Percentiles rank a stretch among this genome's conserved stretches.
phyloP scores from a whole-genome alignment of 2,888 invertebrate genomes.

The Lasius platythorax region DNA sequence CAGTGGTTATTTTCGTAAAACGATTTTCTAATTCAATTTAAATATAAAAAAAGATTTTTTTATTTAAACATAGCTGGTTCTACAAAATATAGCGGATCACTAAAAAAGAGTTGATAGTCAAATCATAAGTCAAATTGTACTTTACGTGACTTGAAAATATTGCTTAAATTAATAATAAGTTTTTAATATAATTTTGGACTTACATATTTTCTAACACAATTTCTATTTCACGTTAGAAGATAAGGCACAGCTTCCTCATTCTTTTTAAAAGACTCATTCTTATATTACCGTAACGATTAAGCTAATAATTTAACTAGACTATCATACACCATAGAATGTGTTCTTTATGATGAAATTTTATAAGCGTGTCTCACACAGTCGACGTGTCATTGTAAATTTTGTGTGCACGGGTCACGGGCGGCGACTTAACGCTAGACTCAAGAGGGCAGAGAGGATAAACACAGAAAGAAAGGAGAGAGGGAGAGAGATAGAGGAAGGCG shows the following conservation, averaged over 20 bases:
- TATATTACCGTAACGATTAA: background rate
- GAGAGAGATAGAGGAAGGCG: slow-evolving; percentile 36
- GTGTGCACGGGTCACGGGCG: slow-evolving; percentile 35
- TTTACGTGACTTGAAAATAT: background rate
- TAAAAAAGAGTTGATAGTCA: background rate
- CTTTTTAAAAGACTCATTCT: background rate
- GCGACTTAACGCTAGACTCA: slow-evolving; percentile 23
- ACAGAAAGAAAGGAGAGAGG: slow-evolving; percentile 44
- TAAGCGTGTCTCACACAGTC: slow-evolving; percentile 55
- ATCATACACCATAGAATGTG: slow-evolving; percentile 42
- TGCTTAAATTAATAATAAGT: background rate
- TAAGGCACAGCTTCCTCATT: background rate
- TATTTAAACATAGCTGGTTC: background rate
- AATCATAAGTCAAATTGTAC: background rate
- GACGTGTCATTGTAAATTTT: slow-evolving; percentile 60
- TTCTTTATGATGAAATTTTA: slow-evolving; percentile 50
- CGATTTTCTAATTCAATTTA: background rate
- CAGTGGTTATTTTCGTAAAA: background rate
- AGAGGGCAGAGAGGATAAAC: slow-evolving; percentile 57
- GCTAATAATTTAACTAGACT: slow-evolving; percentile 29
- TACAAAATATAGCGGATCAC: background rate
- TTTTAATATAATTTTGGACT: background rate
- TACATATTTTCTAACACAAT: background rate
- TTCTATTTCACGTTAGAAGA: slow-evolving; percentile 8
- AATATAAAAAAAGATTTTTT: background rate